These are phyloP conservation scores for Diabrotica virgifera DNA, from an alignment of 1,140 invertebrate species.

Conservation along the genomic window DNA sequence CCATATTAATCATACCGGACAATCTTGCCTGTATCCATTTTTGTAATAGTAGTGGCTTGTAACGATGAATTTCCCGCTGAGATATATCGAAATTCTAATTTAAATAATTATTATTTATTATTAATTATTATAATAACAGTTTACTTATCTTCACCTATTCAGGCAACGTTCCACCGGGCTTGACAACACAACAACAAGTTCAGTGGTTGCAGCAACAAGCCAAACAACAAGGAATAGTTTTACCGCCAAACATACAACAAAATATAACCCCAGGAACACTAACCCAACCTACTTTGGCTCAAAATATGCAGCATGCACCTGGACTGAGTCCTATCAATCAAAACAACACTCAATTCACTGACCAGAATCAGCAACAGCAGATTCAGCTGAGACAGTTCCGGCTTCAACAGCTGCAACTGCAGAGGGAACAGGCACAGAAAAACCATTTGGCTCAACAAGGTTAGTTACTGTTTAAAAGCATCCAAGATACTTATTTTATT, in stretches of 20 bases:
- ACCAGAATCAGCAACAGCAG: constrained; percentile 46
- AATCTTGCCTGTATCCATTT: too few relatives aligned
- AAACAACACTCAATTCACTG: constrained; percentile 23
- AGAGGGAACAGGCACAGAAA: constrained; percentile 51
- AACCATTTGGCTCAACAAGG: constrained; percentile 28
- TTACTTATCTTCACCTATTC: not conserved
- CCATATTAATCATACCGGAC: too few relatives aligned
- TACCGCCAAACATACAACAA: constrained; percentile 42
- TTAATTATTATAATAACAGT: too few relatives aligned
- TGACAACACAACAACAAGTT: constrained; percentile 63
- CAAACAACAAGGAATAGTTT: constrained; percentile 55
- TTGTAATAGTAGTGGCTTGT: too few relatives aligned
- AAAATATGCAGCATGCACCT: constrained; percentile 42
- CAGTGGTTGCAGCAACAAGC: constrained; percentile 65
- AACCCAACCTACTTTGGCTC: constrained; percentile 19
- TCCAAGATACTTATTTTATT: too few relatives aligned
- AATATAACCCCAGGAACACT: constrained; percentile 36
- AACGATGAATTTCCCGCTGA: too few relatives aligned
- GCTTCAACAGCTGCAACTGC: constrained; percentile 56
- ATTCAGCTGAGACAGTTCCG: constrained; percentile 55
- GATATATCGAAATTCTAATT: too few relatives aligned
- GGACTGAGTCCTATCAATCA: constrained; percentile 51
- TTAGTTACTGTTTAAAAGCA: constrained; percentile 1
- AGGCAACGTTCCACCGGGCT: constrained; percentile 54
- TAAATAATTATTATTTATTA: too few relatives aligned